Evolutionary conservation across 2,797 vertebrate species (phyloP).

Genomic region (Callimico goeldii): DNA sequence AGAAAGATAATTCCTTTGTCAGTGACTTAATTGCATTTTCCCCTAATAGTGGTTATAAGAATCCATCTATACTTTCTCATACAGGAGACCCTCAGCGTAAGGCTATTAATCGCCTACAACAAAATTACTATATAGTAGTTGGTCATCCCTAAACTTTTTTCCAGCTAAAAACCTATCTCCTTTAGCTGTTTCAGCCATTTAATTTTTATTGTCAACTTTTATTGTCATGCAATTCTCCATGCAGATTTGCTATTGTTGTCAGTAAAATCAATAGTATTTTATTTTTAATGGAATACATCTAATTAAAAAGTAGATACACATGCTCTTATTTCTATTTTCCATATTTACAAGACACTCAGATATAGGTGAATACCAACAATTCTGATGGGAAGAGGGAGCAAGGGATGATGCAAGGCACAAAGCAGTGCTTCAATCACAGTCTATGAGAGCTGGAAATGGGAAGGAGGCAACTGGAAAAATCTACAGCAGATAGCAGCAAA

Average conservation of each 20-base stretch:
- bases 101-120: slow-evolving; percentile 12
- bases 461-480: background rate
- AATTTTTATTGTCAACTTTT: background rate
- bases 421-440: background rate
- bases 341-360: background rate
- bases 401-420: background rate
- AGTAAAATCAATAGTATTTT: slow-evolving; percentile 7
- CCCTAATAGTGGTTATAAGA: background rate
- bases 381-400: background rate
- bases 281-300: background rate
- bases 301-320: background rate
- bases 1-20: slow-evolving; percentile 37
- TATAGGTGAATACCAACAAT: background rate
- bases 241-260: background rate
- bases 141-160: background rate
- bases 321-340: background rate
- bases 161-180: background rate
- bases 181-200: background rate
- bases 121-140: background rate
- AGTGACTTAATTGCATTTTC: slow-evolving; percentile 33
- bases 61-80: slow-evolving; percentile 14
- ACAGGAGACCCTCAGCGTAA: background rate
- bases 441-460: background rate
- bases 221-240: background rate
- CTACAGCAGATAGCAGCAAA: background rate